A percentile compares a stretch with the other conserved stretches of the same genome.
These are phyloP conservation scores for Chaetodon auriga DNA, from an alignment of 2,113 vertebrate genomes.

Conservation along the genomic window DNA sequence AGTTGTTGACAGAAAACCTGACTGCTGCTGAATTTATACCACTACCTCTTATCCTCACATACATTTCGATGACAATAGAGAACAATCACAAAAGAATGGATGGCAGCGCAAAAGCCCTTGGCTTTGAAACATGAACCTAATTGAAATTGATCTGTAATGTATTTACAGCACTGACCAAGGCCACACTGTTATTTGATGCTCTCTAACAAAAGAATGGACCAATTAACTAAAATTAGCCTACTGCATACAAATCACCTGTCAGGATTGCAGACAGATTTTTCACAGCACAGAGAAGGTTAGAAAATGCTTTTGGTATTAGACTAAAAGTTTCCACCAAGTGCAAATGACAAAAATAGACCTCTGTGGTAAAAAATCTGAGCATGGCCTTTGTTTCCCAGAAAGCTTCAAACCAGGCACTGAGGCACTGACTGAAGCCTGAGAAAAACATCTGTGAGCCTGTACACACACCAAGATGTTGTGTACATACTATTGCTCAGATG, in stretches of 20 bases:
- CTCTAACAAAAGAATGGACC: conserved; percentile 33
- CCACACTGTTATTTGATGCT: conserved; percentile 50
- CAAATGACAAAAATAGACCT: conserved; percentile 1
- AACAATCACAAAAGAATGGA: conserved; percentile 33
- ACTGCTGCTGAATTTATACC: neutral
- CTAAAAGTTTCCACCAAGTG: conserved; percentile 1
- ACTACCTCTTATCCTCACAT: conserved; percentile 11
- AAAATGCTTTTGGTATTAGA: conserved; percentile 6
- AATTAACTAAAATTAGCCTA: conserved; percentile 51
- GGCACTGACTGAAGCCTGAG: too few species aligned
- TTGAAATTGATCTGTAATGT: conserved; percentile 65
- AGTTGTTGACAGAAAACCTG: neutral
- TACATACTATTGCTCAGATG: neutral
- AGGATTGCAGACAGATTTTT: neutral
- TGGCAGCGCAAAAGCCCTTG: conserved; percentile 38
- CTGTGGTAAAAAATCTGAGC: neutral
- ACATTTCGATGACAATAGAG: conserved; percentile 38
- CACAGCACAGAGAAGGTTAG: neutral
- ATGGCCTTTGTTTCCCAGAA: neutral
- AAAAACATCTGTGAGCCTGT: neutral
- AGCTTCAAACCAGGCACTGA: neutral
- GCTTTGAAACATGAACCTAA: conserved; percentile 58
- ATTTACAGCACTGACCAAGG: conserved; percentile 46
- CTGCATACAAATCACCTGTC: conserved; percentile 27
- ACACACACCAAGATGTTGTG: neutral